A percentile compares a stretch with the other conserved stretches of the same genome.
Evolutionary conservation across 2,888 invertebrate species (phyloP).

Genomic region (Xanthorhoe designata): DNA sequence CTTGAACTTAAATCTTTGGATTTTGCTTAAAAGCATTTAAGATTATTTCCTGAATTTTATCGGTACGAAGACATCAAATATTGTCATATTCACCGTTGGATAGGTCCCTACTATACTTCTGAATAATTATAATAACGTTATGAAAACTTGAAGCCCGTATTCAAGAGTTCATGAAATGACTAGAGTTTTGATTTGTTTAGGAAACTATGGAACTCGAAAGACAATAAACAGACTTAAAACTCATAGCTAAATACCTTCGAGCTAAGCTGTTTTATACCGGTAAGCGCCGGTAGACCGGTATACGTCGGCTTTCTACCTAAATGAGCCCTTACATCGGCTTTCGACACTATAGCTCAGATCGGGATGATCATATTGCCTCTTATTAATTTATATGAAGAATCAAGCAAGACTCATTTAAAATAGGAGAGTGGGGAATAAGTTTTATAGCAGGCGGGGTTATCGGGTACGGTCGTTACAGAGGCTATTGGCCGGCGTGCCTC

Average conservation of each 20-base stretch:
- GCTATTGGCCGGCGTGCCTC: conserved; percentile 80
- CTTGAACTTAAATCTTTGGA: too few relatives aligned
- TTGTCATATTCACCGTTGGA: too few relatives aligned
- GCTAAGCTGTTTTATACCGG: neutral
- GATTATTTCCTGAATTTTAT: too few relatives aligned
- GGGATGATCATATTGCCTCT: conserved; percentile 71
- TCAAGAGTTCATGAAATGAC: too few relatives aligned
- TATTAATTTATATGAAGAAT: conserved; percentile 78
- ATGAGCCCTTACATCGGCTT: conserved; percentile 63
- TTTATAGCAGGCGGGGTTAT: conserved; percentile 79
- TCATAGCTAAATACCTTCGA: neutral
- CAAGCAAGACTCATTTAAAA: conserved; percentile 75
- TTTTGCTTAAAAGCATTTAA: too few relatives aligned
- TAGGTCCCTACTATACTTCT: too few relatives aligned
- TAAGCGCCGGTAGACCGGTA: neutral
- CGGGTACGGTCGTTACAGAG: conserved; percentile 66
- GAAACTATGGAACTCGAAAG: neutral
- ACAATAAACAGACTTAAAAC: neutral
- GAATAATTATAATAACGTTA: too few relatives aligned
- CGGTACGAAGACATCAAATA: too few relatives aligned
- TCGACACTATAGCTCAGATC: conserved; percentile 58
- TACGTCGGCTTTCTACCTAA: conserved; percentile 20
- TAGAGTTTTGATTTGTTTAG: too few relatives aligned
- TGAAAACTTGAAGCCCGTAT: too few relatives aligned
- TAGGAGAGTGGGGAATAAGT: conserved; percentile 76